Evolutionary conservation across 2,113 vertebrate species (phyloP), one percentile per base, ranked within the genome.

Genomic region (Promerops cafer): DNA sequence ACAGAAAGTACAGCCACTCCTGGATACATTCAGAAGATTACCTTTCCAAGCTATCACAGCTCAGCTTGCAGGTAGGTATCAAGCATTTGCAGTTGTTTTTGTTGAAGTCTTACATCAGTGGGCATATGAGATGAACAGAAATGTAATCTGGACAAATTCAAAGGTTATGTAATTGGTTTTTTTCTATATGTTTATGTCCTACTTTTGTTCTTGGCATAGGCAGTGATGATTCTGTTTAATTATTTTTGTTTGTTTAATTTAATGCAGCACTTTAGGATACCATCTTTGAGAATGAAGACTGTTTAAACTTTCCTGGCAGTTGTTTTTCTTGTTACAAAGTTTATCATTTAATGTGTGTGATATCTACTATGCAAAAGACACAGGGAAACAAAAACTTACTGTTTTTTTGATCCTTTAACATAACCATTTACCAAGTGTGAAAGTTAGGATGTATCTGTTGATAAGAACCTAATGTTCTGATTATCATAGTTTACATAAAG

Each of bases 21-120:
- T 97, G 21, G 97, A 98, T 12, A 92, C 98, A 0, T 99, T 99
- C 96, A 98, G 98, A 90, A 98, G 98, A 93, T 97, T 99, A 15
- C 99, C 99, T 2, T 99, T 99, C 97, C 99, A 99, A 93, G 99
- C 98, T 8, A 87, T 99, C 81, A 98, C 98, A 35, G 99, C 99
- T 80, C 98, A 99, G 59, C 98, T 99, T 72, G 98, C 99, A 96
- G 99, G 99, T 99, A 96, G 90, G 97, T 97, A 71, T 28, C 42
- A 64, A 50, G 28, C 42, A 44, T 77, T 31, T 47, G 49, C 50
- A 20, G 2, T 39, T 59, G 14, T 9, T 80, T 47, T 71, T 35
- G 27, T 72, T 23, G 1, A 47, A 77, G 16, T n/a, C 30, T 77
- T 57, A 21, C 7, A 5, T 81, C 33, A 21, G 24, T 60, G 42